These are phyloP conservation scores for Trypoxylus dichotomus DNA, from an alignment of 1,140 invertebrate genomes.

Conservation along the genomic window DNA sequence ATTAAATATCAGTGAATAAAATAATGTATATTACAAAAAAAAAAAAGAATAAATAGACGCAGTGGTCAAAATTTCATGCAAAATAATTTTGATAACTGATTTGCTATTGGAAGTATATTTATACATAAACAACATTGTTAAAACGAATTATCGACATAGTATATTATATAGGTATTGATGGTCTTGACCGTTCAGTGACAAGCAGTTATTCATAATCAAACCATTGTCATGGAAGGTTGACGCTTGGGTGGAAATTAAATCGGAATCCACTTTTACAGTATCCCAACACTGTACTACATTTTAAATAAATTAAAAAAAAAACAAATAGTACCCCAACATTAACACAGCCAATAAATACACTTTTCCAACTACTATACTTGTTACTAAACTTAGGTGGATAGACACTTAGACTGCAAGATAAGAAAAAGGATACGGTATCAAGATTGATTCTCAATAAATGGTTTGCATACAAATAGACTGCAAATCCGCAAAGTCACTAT, in stretches of 20 bases:
- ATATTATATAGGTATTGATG: background rate
- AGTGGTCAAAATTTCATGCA: slow-evolving; percentile 1
- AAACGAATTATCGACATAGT: slow-evolving; percentile 10
- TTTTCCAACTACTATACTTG: slow-evolving; percentile 21
- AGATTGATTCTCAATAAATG: slow-evolving; percentile 25
- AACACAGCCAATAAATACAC: slow-evolving; percentile 32
- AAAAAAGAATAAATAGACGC: slow-evolving; percentile 25
- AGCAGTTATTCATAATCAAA: slow-evolving; percentile 29
- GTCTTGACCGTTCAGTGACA: slow-evolving; percentile 18
- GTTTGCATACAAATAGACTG: slow-evolving; percentile 33
- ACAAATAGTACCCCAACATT: slow-evolving; percentile 18
- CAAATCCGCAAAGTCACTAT: slow-evolving; percentile 30
- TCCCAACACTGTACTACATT: slow-evolving; percentile 23
- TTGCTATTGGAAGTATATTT: slow-evolving; percentile 16
- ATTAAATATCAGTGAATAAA: slow-evolving; percentile 24
- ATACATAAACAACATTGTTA: slow-evolving; percentile 22
- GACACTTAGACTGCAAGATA: slow-evolving; percentile 23
- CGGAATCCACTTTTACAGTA: background rate
- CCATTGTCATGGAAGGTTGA: slow-evolving; percentile 18
- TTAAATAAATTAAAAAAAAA: slow-evolving; percentile 24
- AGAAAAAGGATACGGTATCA: slow-evolving; percentile 6
- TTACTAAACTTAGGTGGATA: slow-evolving; percentile 14
- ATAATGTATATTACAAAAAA: slow-evolving; percentile 23
- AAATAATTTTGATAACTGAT: slow-evolving; percentile 1
- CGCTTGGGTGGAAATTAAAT: background rate